These are phyloP conservation scores for Phymorhynchus buccinoides DNA, from an alignment of 1,140 invertebrate species.

Conservation along the genomic window DNA sequence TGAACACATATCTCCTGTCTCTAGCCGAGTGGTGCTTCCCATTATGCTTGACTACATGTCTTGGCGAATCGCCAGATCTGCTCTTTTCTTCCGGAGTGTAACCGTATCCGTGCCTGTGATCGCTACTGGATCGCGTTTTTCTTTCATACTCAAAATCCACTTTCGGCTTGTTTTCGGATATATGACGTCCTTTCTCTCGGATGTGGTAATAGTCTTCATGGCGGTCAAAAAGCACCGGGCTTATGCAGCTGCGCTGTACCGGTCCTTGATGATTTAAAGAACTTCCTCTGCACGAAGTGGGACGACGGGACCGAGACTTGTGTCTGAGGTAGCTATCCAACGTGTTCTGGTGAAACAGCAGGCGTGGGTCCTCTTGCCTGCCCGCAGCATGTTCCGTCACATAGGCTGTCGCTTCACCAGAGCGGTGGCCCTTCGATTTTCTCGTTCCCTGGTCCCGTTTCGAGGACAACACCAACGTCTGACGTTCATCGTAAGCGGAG, in stretches of 20 bases:
- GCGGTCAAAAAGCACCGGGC: neutral
- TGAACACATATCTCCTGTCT: conserved; percentile 14
- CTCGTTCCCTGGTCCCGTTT: neutral
- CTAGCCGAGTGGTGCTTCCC: neutral
- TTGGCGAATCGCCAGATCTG: neutral
- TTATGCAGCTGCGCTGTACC: neutral
- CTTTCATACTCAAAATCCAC: neutral
- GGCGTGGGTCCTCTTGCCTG: neutral
- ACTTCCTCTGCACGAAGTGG: neutral
- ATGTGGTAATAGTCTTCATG: neutral
- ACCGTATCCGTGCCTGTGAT: neutral
- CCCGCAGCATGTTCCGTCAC: neutral
- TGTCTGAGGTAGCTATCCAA: conserved; percentile 27
- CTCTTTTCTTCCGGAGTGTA: neutral
- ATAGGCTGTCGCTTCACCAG: neutral
- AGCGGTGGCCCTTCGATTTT: neutral
- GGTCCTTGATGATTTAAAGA: neutral
- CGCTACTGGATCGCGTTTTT: neutral
- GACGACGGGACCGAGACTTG: neutral
- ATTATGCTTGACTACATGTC: neutral
- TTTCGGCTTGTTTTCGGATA: neutral
- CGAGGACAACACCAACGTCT: neutral
- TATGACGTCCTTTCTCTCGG: neutral
- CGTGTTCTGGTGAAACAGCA: conserved; percentile 24
- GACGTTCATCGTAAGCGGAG: neutral